Percentiles rank a stretch among this genome's conserved stretches.
Conservation (phyloP, 2,888 invertebrate genomes). For the Drosophila melanosoma region DNA sequence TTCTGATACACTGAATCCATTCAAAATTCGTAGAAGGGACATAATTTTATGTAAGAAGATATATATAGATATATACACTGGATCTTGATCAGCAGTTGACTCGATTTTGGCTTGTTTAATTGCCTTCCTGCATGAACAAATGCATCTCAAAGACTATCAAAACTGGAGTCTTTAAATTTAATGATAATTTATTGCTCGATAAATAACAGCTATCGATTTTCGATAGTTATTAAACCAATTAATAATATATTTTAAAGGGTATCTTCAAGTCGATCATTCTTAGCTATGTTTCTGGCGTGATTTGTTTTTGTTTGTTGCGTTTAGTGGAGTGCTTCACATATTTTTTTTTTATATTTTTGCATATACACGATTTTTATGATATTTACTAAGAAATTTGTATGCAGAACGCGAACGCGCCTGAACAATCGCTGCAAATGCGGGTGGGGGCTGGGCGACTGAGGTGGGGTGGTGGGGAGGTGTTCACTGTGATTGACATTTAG, state of each 20-base stretch:
- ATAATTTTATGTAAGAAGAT: neutral
- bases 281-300: constrained; percentile 43
- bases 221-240: neutral
- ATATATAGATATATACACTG: neutral
- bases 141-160: fast-evolving
- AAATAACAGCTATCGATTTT: neutral
- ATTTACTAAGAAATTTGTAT: constrained; percentile 72
- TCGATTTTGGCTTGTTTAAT: neutral
- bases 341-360: constrained; percentile 37
- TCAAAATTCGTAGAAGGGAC: neutral
- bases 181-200: neutral
- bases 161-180: neutral
- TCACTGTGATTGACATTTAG: constrained; percentile 75
- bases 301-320: constrained; percentile 59
- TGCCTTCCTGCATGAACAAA: fast-evolving
- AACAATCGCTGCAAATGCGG: neutral
- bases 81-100: neutral
- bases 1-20: neutral
- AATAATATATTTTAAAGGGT: neutral
- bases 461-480: neutral
- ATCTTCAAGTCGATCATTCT: neutral
- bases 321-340: constrained; percentile 49
- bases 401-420: constrained; percentile 67
- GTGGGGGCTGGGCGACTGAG: neutral
- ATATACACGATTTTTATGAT: constrained; percentile 62